These are phyloP conservation scores for Anniella stebbinsi DNA, from an alignment of 2,797 vertebrate species.

Conservation along the genomic window DNA sequence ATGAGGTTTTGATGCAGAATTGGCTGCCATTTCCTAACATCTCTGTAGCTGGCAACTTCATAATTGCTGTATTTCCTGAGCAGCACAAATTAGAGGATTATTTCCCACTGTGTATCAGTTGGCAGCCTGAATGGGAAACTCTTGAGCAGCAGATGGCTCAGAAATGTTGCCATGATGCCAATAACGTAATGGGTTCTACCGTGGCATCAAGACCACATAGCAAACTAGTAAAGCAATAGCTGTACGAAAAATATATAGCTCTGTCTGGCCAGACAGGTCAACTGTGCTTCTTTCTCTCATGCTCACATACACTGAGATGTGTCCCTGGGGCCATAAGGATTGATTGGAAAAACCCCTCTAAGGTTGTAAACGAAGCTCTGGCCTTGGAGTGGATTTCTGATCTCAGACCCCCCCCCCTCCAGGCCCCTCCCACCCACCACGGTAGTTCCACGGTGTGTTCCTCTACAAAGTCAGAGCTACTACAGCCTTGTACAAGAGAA, in stretches of 20 bases:
- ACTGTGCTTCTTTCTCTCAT: not conserved
- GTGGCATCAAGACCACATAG: not conserved
- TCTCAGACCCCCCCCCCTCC: no score
- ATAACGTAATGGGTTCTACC: conserved; percentile 24
- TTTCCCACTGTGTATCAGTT: conserved; percentile 27
- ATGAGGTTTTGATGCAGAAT: not conserved
- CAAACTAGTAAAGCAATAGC: not conserved
- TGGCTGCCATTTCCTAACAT: not conserved
- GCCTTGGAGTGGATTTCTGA: no score
- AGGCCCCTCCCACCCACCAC: no score
- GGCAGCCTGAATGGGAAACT: conserved; percentile 45
- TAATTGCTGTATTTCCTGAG: conserved; percentile 4
- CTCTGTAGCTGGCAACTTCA: conserved; percentile 23
- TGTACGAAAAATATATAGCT: fast-evolving
- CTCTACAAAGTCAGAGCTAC: no score
- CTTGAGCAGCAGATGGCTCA: not conserved
- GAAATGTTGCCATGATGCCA: conserved; percentile 16
- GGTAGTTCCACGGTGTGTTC: no score
- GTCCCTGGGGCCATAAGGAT: not conserved
- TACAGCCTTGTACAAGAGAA: no score
- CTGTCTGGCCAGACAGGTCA: not conserved
- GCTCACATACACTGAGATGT: no score
- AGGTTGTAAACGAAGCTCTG: no score
- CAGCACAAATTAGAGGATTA: not conserved
- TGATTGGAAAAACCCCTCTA: no score